Evolutionary conservation across 2,888 invertebrate genomes (phyloP), one percentile per base, ranked within the genome.

Genomic region (Polietes domitor): DNA sequence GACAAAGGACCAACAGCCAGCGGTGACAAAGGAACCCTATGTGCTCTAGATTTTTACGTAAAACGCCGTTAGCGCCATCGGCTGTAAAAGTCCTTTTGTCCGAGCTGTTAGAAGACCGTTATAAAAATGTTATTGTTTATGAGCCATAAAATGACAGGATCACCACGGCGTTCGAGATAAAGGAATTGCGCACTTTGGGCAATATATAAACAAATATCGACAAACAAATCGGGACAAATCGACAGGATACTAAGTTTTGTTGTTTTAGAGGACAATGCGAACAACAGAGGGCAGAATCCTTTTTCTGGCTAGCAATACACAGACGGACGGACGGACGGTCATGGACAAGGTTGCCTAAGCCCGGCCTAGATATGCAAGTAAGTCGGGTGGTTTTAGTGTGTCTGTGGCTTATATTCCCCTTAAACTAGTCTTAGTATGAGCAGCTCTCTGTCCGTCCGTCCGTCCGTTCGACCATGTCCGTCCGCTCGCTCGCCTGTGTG

Each of bases 111-210:
- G 21, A 21, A 55, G 43, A 72, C 47, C 70, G 65, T 75, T 55
- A 55, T 81, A 74, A 82, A 82, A 82, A 3, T 71, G 0, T 19
- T 28, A 76, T 83, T 83, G 76, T 79, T 61, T 61, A 55, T 76
- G 76, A 78, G 72, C 74, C 76, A 68, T 73, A 79, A 83, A 76
- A 47, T 76, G 41, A 76, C 58, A 68, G 76, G 68, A 79, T 73
- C 76, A 72, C 19, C 76, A 72, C 19, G 43, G 75, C 6, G 10
- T 26, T 32, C 19, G 19, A 70, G 77, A 80, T 79, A 83, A 79
- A 73, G 68, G 24, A 73, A 80, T 80, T 83, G 74, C 74, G 70
- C 55, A 73, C 24, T 74, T 80, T 63, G 74, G 71, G 26, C 43
- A 68, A 68, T 68, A 65, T 65, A 41, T 24, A 65, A 41, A 37